Evolutionary conservation across 2,797 vertebrate species (phyloP), one percentile per base, ranked within the genome.

Genomic region (Staurois parvus): DNA sequence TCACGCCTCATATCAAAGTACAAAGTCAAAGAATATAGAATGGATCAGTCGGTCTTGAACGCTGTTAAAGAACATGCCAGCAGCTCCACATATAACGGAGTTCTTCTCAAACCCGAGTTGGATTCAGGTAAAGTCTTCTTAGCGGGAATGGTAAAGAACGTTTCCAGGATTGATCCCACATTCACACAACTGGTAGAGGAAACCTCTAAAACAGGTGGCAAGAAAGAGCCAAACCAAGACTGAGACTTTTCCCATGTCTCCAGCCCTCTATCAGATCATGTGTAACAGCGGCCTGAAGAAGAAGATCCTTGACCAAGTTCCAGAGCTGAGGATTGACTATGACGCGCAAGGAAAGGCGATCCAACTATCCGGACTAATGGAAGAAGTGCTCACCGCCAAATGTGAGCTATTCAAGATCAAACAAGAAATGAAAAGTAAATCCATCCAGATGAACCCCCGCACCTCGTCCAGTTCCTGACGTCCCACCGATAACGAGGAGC

Each of bases 381-480:
- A 67, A 0, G 95, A 97, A 59, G 90, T 96, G 10, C 91, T 83
- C 37, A 81, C 89, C 88, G 81, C 92, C 0, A 96, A 96, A 89
- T 75, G 90, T 5, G 93, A 95, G 85, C 90, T 98, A 84, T 88
- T 94, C 30, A 93, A 96, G 79, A 93, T 4, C n/a, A 78, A 88
- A 0, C 0, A 89, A 7, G 12, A 4, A 0, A 90, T 96, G 89
- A 89, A 76, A 29, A 77, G 72, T 59, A 93, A 91, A 59, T 32
- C 3, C 0, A 12, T 96, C 17, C 32, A 83, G 2, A 0, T 95
- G 2, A 24, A 93, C 11, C 19, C n/a, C n/a, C 24, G 2, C 68
- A 89, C 56, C n/a, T 97, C 62, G 70, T 94, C 8, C 81, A 88
- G 0, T 98, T 96, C 84, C 90, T 99, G 17, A 89, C 28, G 42